Conservation (phyloP, 2,797 vertebrate genomes). For the Fringilla coelebs region DNA sequence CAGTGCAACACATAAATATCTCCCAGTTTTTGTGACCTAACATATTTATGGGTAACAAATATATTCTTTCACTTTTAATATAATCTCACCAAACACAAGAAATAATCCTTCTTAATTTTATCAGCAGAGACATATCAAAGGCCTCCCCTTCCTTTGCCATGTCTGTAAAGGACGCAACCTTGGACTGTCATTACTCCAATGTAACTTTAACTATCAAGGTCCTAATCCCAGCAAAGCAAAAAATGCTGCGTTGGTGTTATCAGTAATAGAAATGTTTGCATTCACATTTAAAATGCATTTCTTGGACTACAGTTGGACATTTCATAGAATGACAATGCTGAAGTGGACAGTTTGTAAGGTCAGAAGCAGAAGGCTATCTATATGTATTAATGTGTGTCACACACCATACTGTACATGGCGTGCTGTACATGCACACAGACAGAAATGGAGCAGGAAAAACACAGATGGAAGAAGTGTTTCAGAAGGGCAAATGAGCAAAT, state of each 20-base stretch:
- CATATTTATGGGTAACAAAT: neutral
- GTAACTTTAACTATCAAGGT: conserved; percentile 49
- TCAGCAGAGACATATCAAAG: conserved; percentile 13
- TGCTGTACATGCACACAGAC: neutral
- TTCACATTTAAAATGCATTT: conserved; percentile 69
- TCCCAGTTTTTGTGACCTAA: neutral
- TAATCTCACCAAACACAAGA: neutral
- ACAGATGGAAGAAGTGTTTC: neutral
- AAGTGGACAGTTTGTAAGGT: conserved; percentile 70
- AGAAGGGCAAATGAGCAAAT: neutral
- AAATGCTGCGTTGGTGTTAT: conserved; percentile 64
- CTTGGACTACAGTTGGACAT: conserved; percentile 50
- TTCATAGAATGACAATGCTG: conserved; percentile 60
- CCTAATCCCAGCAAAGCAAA: conserved; percentile 56
- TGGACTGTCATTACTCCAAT: conserved; percentile 58
- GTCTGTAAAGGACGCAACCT: conserved; percentile 20
- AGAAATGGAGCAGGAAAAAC: neutral
- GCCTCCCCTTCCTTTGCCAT: neutral
- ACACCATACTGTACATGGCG: neutral
- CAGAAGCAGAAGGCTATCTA: conserved; percentile 54
- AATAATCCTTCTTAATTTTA: conserved; percentile 18
- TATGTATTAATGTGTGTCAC: conserved; percentile 45
- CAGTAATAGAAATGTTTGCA: conserved; percentile 69
- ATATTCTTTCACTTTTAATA: neutral
- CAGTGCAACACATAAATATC: neutral